Percentiles rank a stretch among this genome's conserved stretches.
phyloP scores from a whole-genome alignment of 2,888 invertebrate genomes.

The Oligia fasciuncula region DNA sequence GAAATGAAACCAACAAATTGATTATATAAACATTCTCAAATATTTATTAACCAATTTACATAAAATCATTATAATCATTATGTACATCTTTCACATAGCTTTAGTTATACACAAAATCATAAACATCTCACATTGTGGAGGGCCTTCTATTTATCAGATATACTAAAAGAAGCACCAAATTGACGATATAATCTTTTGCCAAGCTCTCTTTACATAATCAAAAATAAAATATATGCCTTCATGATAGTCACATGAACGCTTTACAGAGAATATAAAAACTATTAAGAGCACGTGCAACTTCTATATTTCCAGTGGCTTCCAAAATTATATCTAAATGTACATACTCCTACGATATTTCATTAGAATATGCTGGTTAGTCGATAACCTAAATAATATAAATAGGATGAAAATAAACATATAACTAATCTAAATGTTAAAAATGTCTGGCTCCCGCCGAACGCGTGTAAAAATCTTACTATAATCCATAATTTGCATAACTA shows the following conservation, averaged over 20 bases:
- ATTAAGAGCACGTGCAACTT: slow-evolving; percentile 66
- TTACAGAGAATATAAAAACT: slow-evolving; percentile 64
- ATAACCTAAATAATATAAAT: slow-evolving; percentile 81
- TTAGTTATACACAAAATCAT: slow-evolving; percentile 87
- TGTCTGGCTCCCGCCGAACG: slow-evolving; percentile 64
- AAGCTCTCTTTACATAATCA: slow-evolving; percentile 85
- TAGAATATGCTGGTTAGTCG: slow-evolving; percentile 80
- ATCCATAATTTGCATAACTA: slow-evolving; percentile 58
- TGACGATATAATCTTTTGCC: slow-evolving; percentile 85
- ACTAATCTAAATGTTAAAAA: slow-evolving; percentile 79
- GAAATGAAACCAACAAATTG: slow-evolving; percentile 76
- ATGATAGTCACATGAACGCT: slow-evolving; percentile 64
- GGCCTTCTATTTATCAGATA: slow-evolving; percentile 88
- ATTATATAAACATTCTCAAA: slow-evolving; percentile 90
- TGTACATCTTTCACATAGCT: slow-evolving; percentile 89
- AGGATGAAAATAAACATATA: slow-evolving; percentile 78
- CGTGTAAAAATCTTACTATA: slow-evolving; percentile 61
- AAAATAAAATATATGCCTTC: slow-evolving; percentile 74
- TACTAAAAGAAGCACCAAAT: slow-evolving; percentile 88
- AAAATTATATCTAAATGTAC: slow-evolving; percentile 69
- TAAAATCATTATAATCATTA: slow-evolving; percentile 88
- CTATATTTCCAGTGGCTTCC: slow-evolving; percentile 64
- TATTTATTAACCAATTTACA: slow-evolving; percentile 91
- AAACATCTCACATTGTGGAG: slow-evolving; percentile 88
- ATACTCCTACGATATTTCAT: slow-evolving; percentile 71